These are phyloP conservation scores for Lymantria dispar DNA, from an alignment of 2,888 invertebrate genomes.

Conservation along the genomic window DNA sequence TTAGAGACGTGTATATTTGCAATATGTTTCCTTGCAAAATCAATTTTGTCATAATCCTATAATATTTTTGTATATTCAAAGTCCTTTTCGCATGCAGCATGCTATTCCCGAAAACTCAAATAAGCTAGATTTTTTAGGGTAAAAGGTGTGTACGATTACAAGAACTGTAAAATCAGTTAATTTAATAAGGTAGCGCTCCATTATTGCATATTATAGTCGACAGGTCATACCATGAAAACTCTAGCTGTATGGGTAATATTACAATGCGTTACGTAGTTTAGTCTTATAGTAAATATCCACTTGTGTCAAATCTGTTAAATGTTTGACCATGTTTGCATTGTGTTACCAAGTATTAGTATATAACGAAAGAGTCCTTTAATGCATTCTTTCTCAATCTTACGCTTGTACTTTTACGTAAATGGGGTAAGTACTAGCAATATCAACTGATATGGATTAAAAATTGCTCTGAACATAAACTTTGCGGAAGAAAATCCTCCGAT, in stretches of 20 bases:
- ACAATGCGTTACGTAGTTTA: conserved; percentile 5
- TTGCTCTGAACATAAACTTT: no score
- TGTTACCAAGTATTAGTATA: conserved; percentile 16
- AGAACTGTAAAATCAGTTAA: no score
- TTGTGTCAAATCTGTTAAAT: conserved; percentile 9
- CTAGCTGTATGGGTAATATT: background rate
- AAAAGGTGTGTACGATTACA: no score
- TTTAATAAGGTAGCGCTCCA: background rate
- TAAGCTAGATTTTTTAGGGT: background rate
- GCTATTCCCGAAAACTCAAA: conserved; percentile 17
- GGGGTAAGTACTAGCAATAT: no score
- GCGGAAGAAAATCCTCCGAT: background rate
- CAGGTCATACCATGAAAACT: background rate
- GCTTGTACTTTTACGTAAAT: background rate
- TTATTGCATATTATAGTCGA: background rate
- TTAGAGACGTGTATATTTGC: conserved; percentile 24
- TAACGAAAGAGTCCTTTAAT: conserved; percentile 14
- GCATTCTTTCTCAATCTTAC: conserved; percentile 8
- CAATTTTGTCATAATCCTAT: conserved; percentile 22
- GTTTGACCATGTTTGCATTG: conserved; percentile 11
- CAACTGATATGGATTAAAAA: no score
- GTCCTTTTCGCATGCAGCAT: conserved; percentile 50
- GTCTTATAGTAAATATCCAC: conserved; percentile 8
- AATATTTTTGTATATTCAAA: conserved; percentile 14
- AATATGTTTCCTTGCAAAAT: conserved; percentile 23